Evolutionary conservation across 2,113 vertebrate genomes (phyloP).

Genomic region (Asarcornis scutulata): DNA sequence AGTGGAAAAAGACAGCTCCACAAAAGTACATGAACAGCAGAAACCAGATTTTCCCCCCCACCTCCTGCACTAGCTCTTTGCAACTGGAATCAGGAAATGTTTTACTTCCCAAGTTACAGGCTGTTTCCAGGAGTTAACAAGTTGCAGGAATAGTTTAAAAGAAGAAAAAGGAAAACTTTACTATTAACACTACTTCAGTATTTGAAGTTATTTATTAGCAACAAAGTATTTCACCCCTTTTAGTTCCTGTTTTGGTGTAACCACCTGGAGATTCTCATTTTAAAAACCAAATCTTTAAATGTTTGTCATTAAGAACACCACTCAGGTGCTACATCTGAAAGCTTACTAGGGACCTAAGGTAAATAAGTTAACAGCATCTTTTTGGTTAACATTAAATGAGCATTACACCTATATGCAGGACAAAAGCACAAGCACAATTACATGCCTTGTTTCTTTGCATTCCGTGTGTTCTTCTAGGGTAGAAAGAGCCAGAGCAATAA

Average conservation of each 20-base stretch:
- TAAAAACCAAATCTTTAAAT: not conserved
- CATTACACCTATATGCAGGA: not conserved
- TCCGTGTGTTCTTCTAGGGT: accelerated
- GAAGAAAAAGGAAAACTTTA: not conserved
- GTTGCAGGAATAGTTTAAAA: not conserved
- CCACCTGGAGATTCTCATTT: not conserved
- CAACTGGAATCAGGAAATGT: not conserved
- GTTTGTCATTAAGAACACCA: not conserved
- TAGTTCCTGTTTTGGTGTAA: not conserved
- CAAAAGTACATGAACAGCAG: not conserved
- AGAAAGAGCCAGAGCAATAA: not conserved
- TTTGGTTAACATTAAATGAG: not conserved
- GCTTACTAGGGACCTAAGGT: not conserved
- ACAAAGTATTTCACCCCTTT: not conserved
- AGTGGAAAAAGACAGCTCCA: not conserved
- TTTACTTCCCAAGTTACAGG: not conserved
- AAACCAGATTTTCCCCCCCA: not conserved
- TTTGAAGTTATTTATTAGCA: not conserved
- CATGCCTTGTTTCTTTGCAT: not conserved
- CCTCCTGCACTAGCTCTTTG: not conserved
- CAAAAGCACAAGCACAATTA: not conserved
- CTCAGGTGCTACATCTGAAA: not conserved
- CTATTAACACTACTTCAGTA: not conserved
- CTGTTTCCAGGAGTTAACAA: not conserved
- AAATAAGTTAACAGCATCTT: not conserved